Evolutionary conservation across 2,888 invertebrate genomes (phyloP).

Genomic region (Oscheius sp.): DNA sequence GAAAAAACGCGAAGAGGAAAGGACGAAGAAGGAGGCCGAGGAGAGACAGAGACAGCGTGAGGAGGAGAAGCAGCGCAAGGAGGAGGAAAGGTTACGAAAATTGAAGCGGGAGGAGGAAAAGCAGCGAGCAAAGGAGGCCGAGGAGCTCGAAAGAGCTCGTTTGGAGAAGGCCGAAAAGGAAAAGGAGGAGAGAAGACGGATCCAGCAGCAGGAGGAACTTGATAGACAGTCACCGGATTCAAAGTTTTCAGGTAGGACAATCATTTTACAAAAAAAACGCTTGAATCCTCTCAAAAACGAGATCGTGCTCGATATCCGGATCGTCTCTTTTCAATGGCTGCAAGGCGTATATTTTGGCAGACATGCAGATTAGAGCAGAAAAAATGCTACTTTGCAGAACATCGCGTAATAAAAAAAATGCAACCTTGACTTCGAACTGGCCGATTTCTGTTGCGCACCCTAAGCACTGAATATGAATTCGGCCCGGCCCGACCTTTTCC

Average conservation of each 20-base stretch:
- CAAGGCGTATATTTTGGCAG: no score
- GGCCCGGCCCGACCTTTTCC: no score
- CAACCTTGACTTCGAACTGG: no score
- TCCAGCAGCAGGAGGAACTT: not conserved
- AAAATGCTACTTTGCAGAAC: no score
- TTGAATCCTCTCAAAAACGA: not conserved
- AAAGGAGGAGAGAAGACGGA: not conserved
- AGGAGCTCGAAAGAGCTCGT: not conserved
- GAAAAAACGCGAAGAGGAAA: not conserved
- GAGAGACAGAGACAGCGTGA: slow-evolving; percentile 8
- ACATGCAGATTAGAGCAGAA: no score
- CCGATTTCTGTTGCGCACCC: no score
- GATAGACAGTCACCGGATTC: not conserved
- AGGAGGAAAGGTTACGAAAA: slow-evolving; percentile 1
- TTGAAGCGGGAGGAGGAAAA: slow-evolving; percentile 11
- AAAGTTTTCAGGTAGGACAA: not conserved
- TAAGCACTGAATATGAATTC: no score
- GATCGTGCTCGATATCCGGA: no score
- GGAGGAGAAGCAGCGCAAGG: slow-evolving; percentile 4
- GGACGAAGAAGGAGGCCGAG: not conserved
- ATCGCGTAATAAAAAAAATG: no score
- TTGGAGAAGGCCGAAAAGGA: not conserved
- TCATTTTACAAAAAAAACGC: not conserved
- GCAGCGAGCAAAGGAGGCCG: not conserved
- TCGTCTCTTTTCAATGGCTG: no score